phyloP scores from a whole-genome alignment of 2,113 vertebrate genomes.

The Zapornia atra region DNA sequence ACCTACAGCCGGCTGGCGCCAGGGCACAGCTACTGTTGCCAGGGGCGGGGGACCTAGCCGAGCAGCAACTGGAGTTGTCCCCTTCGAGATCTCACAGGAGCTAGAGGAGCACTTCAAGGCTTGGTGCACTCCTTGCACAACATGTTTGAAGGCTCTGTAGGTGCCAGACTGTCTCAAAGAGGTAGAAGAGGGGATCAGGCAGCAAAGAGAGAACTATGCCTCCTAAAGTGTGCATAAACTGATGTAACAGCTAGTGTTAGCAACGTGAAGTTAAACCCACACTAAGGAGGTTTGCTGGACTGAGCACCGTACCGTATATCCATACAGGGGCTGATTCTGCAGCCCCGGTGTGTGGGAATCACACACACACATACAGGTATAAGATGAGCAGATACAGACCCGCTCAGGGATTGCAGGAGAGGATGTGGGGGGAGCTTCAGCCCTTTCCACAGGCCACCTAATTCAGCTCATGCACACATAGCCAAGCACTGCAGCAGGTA shows the following conservation, averaged over 20 bases:
- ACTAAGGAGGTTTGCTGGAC: neutral
- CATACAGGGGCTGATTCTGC: neutral
- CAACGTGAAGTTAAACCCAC: neutral
- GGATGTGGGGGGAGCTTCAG: neutral
- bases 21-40: neutral
- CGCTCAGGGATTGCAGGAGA: neutral
- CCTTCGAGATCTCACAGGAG: neutral
- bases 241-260: accelerated
- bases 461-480: neutral
- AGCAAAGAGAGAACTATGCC: neutral
- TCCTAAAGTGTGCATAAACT: neutral
- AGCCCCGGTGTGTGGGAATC: neutral
- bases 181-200: neutral
- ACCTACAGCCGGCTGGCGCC: accelerated
- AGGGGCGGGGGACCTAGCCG: neutral
- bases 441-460: neutral
- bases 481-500: neutral
- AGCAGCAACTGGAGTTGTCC: neutral
- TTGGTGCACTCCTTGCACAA: accelerated
- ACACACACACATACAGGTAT: accelerated
- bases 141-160: neutral
- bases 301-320: neutral
- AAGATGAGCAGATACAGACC: neutral
- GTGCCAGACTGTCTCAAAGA: neutral
- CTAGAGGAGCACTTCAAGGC: neutral